These are phyloP conservation scores for Lucifuga dentata DNA, from an alignment of 2,113 vertebrate species.

Conservation along the genomic window DNA sequence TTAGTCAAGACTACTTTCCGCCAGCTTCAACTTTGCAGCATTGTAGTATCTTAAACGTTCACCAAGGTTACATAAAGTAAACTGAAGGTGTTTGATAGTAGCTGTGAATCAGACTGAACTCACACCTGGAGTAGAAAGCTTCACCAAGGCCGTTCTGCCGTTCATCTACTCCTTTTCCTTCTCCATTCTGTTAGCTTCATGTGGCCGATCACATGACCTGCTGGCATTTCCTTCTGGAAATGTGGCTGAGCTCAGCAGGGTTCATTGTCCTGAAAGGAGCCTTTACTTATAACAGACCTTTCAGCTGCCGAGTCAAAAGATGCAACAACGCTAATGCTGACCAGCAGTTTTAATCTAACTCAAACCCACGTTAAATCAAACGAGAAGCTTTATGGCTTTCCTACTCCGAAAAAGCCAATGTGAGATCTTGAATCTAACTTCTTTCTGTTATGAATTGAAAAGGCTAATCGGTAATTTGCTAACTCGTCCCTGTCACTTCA, in stretches of 20 bases:
- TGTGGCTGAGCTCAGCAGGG: slow-evolving; percentile 9
- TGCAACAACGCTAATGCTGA: not conserved
- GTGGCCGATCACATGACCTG: slow-evolving; percentile 19
- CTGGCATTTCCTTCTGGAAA: not conserved
- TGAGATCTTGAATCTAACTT: too few species aligned
- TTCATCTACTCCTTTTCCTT: too few species aligned
- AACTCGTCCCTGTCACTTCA: too few species aligned
- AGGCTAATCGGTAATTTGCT: not conserved
- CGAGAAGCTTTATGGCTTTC: not conserved
- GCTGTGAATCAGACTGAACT: not conserved
- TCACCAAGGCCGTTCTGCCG: too few species aligned
- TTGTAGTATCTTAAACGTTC: too few species aligned
- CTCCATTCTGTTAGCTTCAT: not conserved
- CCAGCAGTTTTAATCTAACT: not conserved
- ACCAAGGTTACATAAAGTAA: too few species aligned
- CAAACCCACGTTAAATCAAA: not conserved
- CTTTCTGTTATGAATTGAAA: not conserved
- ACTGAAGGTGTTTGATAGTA: not conserved
- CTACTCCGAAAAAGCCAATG: too few species aligned
- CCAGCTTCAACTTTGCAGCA: too few species aligned
- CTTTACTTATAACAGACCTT: slow-evolving; percentile 1
- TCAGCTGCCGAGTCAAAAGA: not conserved
- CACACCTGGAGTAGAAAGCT: not conserved
- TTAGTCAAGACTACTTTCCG: too few species aligned
- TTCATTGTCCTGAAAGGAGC: not conserved